phyloP scores from a whole-genome alignment of 2,888 invertebrate genomes.

The Sarcophaga subvicina region DNA sequence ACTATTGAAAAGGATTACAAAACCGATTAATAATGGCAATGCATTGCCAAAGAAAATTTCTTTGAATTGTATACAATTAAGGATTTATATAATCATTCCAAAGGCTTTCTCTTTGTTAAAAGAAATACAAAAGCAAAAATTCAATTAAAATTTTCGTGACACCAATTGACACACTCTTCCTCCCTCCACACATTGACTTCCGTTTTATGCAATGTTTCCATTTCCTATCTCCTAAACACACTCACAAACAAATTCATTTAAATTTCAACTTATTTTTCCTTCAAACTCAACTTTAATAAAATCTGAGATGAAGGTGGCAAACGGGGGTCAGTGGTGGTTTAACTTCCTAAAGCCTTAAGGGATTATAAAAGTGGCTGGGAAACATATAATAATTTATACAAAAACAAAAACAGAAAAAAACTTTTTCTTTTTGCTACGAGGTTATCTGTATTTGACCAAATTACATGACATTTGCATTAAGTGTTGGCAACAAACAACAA shows the following conservation, averaged over 20 bases:
- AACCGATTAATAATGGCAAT: neutral
- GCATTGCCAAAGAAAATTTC: neutral
- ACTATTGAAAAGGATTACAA: neutral
- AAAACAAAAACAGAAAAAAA: neutral
- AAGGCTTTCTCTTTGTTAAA: too few relatives aligned
- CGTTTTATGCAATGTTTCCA: constrained; percentile 19
- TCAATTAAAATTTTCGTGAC: neutral
- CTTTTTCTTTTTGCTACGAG: constrained; percentile 31
- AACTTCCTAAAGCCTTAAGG: constrained; percentile 26
- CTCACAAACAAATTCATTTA: constrained; percentile 7
- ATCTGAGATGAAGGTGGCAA: neutral
- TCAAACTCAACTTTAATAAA: neutral
- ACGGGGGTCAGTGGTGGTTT: neutral
- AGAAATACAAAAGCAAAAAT: neutral
- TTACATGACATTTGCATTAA: constrained; percentile 63
- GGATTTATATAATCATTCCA: constrained; percentile 60
- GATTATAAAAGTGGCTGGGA: constrained; percentile 34
- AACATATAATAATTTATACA: neutral
- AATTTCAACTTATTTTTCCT: too few relatives aligned
- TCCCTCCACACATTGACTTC: constrained; percentile 1
- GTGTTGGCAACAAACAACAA: constrained; percentile 31
- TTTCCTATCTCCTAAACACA: constrained; percentile 34
- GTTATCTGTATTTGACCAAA: constrained; percentile 65
- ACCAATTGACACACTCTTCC: constrained; percentile 19
- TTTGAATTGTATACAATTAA: constrained; percentile 11